A percentile compares a stretch with the other conserved stretches of the same genome.
Conservation (phyloP, 1,140 invertebrate species). For the Trinorchestia longiramus region DNA sequence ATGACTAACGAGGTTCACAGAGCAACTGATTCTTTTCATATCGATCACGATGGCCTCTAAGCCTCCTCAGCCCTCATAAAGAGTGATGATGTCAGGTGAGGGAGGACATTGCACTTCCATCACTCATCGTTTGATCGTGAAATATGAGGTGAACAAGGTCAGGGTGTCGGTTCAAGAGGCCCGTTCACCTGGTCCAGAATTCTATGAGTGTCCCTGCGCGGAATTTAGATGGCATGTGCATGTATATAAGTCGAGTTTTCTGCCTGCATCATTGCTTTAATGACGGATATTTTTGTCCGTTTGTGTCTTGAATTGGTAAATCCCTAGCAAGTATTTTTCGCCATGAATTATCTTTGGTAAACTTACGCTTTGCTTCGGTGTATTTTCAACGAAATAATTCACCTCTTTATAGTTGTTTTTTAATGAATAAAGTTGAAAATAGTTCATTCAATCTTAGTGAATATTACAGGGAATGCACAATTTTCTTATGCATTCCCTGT, state of each 20-base stretch:
- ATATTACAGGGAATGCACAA: too few relatives aligned
- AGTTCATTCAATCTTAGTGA: neutral
- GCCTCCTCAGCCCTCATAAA: neutral
- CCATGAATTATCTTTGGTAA: neutral
- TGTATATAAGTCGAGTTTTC: neutral
- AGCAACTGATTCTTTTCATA: neutral
- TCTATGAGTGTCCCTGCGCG: neutral
- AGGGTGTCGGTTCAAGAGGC: neutral
- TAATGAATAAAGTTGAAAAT: neutral
- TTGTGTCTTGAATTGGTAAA: too few relatives aligned
- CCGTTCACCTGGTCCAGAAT: neutral
- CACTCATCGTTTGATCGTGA: neutral
- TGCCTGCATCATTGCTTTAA: neutral
- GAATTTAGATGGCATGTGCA: neutral
- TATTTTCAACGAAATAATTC: neutral
- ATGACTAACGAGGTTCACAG: neutral
- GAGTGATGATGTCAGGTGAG: neutral
- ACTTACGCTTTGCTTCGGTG: neutral
- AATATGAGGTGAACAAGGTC: neutral
- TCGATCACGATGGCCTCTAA: neutral
- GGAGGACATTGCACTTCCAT: neutral
- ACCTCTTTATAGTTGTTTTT: too few relatives aligned
- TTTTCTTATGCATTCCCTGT: neutral
- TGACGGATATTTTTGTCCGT: too few relatives aligned
- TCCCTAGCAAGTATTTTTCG: neutral